Evolutionary conservation across 2,113 vertebrate species (phyloP).

Genomic region (Menura novaehollandiae): DNA sequence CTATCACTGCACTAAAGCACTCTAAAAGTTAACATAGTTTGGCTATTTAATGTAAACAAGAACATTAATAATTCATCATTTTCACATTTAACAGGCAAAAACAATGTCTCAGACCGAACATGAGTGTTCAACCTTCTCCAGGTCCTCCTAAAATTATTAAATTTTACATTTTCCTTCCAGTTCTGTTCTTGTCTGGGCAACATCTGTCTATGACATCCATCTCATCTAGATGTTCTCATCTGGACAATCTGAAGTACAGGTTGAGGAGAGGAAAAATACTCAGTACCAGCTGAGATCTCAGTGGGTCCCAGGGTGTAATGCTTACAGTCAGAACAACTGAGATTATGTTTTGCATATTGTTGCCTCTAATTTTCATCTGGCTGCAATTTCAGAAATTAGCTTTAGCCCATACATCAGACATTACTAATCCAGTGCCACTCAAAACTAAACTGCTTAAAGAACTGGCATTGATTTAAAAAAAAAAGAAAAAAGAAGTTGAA

Average conservation of each 20-base stretch:
- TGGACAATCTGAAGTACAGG: not conserved
- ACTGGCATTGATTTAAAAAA: not conserved
- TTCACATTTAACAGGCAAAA: not conserved
- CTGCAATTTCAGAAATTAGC: not conserved
- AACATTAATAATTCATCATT: not conserved
- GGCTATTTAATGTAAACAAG: not conserved
- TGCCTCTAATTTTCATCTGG: not conserved
- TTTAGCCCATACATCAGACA: not conserved
- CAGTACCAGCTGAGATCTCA: not conserved
- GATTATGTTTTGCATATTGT: not conserved
- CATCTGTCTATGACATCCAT: not conserved
- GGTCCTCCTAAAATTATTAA: not conserved
- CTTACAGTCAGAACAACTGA: not conserved
- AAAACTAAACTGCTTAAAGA: not conserved
- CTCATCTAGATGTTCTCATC: not conserved
- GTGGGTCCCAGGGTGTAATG: not conserved
- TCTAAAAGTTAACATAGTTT: not conserved
- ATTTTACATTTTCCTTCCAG: not conserved
- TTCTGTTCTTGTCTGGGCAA: not conserved
- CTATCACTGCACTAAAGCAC: not conserved
- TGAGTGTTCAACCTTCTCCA: not conserved
- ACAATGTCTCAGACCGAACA: not conserved
- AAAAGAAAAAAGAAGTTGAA: not conserved
- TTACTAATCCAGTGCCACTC: not conserved
- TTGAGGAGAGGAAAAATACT: not conserved